Base-by-base conservation (phyloP, 2,113 vertebrate genomes). In the Stomatorhinus ivindoensis region DNA sequence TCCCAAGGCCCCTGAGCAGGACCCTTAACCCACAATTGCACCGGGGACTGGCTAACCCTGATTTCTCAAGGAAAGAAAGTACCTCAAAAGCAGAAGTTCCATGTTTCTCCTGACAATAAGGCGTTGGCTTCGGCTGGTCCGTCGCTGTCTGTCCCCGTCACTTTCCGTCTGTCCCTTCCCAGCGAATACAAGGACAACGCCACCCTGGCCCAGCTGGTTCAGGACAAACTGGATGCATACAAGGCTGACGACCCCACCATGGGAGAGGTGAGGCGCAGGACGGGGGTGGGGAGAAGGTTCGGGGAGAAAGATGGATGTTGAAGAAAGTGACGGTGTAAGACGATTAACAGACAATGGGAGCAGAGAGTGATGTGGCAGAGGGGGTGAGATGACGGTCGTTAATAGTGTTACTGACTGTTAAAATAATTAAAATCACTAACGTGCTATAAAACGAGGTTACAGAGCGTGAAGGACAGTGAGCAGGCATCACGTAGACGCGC, bases 171-270 rank as follows among this genome's bases (percentile, higher is more conserved):
- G 27, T 89, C 73, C 31, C 17, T 65, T 13, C 76, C 65, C 35
- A 97, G 96, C 88, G 96, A 97, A 89, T 95, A 96, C 92, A 98
- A 99, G 95, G 98, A 99, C 95, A 99, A 97, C 1, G 97, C 96
- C 44, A 94, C 97, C 93, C 95, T 99, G 93, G 97, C 98, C 0
- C 98, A 99, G 95, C 96, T 99, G 93, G 96, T 99, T 88, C 98
- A 99, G 94, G 98, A 99, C 94, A 99, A 99, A 92, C 95, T 99
- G n/a, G 98, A 99, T 0, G 97, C 97, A 39, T 99, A 99, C 93
- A 99, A 99, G 94, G 98, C 98, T 1, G 98, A 99, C 3, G 98
- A 99, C 92, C 98, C 98, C 61, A 97, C 97, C 35, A 97, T 99
- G 97, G 98, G 98, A 0, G 98, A 99, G 96, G 98, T 99, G 93